Conservation (phyloP, 1,140 invertebrate genomes). For the Tribolium castaneum region DNA sequence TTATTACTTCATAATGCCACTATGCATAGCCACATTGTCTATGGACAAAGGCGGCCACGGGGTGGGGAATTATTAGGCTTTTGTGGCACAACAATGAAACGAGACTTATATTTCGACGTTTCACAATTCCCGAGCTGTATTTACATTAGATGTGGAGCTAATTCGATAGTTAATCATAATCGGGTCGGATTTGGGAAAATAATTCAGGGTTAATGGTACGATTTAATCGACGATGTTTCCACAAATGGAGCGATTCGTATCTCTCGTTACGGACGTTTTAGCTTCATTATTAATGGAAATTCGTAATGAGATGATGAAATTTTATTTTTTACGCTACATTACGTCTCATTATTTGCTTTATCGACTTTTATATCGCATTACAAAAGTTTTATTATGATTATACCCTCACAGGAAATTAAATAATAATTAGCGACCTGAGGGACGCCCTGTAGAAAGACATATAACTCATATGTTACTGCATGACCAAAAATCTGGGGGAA, state of each 20-base stretch:
- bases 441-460: background rate
- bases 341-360: constrained; percentile 26
- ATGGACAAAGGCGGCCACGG: background rate
- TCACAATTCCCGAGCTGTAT: background rate
- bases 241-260: constrained; percentile 27
- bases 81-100: constrained; percentile 25
- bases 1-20: constrained; percentile 51
- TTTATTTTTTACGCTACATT: constrained; percentile 38
- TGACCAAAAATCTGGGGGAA: too few species aligned
- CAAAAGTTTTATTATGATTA: constrained; percentile 32
- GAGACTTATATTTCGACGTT: constrained; percentile 12
- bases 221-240: background rate
- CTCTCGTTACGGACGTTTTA: constrained; percentile 10
- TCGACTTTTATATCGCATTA: constrained; percentile 20
- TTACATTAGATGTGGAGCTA: constrained; percentile 12
- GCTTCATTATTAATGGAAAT: constrained; percentile 9
- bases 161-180: constrained; percentile 23
- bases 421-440: background rate
- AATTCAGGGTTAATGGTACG: background rate
- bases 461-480: too few species aligned
- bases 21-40: constrained; percentile 48
- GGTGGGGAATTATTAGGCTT: constrained; percentile 25
- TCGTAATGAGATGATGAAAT: constrained; percentile 34
- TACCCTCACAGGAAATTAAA: constrained; percentile 15
- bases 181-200: background rate